Evolutionary conservation across 2,888 invertebrate genomes (phyloP).

Genomic region (Hyles lineata): DNA sequence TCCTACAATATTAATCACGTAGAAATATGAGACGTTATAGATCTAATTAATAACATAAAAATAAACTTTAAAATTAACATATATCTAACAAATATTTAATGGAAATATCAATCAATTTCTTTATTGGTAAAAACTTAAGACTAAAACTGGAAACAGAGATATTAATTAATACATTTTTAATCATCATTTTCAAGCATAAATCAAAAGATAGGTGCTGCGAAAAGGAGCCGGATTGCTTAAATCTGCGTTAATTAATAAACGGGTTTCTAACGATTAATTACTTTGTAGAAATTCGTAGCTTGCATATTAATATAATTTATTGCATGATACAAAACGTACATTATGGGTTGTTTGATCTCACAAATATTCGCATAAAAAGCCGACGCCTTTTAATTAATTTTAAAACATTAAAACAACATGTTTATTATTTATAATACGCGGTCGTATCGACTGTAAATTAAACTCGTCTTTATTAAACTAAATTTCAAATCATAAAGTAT

Average conservation of each 20-base stretch:
- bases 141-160: not conserved
- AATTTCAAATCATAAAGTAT: too few relatives aligned
- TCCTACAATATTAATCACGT: too few relatives aligned
- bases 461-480: not conserved
- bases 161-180: not conserved
- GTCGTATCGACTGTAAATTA: not conserved
- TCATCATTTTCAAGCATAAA: not conserved
- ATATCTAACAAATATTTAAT: too few relatives aligned
- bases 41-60: too few relatives aligned
- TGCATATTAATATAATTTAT: not conserved
- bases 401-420: not conserved
- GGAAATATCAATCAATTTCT: too few relatives aligned
- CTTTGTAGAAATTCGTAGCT: conserved; percentile 1
- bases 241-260: conserved; percentile 14
- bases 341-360: not conserved
- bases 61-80: too few relatives aligned
- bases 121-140: not conserved
- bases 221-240: not conserved
- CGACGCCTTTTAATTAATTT: not conserved
- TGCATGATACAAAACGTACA: not conserved
- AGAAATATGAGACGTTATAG: too few relatives aligned
- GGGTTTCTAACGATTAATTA: not conserved
- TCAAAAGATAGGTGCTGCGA: not conserved
- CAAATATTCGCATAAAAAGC: not conserved
- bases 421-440: not conserved